A percentile compares a stretch with the other conserved stretches of the same genome.
phyloP scores from a whole-genome alignment of 2,888 invertebrate genomes.

The Conops quadrifasciatus region DNA sequence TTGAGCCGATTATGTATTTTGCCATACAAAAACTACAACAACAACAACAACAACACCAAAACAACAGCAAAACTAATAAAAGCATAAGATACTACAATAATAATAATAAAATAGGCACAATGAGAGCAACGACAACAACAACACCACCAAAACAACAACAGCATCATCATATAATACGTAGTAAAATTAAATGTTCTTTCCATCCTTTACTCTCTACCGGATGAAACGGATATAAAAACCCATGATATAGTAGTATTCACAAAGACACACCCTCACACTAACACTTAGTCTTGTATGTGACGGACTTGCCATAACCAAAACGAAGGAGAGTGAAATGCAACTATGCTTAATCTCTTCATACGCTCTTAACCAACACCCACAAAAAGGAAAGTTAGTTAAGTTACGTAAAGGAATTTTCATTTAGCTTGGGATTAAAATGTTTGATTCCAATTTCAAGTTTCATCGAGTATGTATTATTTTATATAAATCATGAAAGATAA shows the following conservation, averaged over 20 bases:
- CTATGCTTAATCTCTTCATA: background rate
- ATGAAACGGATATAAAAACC: conserved; percentile 30
- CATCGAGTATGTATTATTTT: too few relatives aligned
- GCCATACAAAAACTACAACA: conserved; percentile 19
- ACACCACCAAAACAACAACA: conserved; percentile 46
- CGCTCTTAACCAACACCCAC: background rate
- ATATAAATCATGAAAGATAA: too few relatives aligned
- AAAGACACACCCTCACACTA: conserved; percentile 20
- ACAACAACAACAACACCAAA: conserved; percentile 23
- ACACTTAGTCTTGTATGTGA: background rate
- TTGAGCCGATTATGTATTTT: conserved; percentile 32
- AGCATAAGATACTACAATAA: background rate
- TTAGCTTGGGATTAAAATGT: too few relatives aligned
- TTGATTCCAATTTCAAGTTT: too few relatives aligned
- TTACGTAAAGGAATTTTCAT: background rate
- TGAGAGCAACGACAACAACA: conserved; percentile 10
- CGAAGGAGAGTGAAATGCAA: background rate
- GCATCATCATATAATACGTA: conserved; percentile 60
- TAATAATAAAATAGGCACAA: conserved; percentile 18
- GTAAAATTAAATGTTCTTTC: conserved; percentile 60
- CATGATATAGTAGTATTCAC: background rate
- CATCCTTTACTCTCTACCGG: conserved; percentile 47
- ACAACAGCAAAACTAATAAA: background rate
- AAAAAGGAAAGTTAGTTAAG: background rate
- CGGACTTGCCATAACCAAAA: background rate